These are phyloP conservation scores for Lumbricus terrestris DNA, from an alignment of 2,888 invertebrate genomes.

Conservation along the genomic window DNA sequence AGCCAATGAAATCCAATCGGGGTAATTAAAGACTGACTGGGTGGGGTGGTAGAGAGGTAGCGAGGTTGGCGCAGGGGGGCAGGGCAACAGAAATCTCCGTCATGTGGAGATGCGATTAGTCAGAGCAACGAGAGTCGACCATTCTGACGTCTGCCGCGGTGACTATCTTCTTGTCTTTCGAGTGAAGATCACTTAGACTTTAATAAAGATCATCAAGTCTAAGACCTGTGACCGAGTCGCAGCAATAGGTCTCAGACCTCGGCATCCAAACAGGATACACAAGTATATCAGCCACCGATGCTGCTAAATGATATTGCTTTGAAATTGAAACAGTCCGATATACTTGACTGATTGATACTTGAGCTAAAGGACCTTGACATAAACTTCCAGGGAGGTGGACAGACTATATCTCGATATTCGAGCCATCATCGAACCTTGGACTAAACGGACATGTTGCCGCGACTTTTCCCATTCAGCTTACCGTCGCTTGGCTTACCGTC, in stretches of 20 bases:
- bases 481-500: background rate
- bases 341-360: background rate
- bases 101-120: background rate
- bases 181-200: too few species aligned
- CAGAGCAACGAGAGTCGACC: background rate
- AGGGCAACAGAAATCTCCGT: background rate
- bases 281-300: background rate
- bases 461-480: background rate
- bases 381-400: background rate
- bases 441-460: background rate
- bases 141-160: background rate
- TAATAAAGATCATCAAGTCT: background rate
- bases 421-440: background rate
- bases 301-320: background rate
- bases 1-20: constrained; percentile 17
- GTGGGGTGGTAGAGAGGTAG: background rate
- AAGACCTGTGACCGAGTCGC: background rate
- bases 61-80: background rate
- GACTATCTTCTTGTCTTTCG: background rate
- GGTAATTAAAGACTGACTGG: constrained; percentile 10
- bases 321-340: background rate
- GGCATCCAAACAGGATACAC: background rate
- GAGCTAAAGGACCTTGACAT: background rate
- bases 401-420: background rate
- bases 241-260: background rate